These are phyloP conservation scores for Echinops telfairi DNA, from an alignment of 2,113 vertebrate genomes.

Conservation along the genomic window DNA sequence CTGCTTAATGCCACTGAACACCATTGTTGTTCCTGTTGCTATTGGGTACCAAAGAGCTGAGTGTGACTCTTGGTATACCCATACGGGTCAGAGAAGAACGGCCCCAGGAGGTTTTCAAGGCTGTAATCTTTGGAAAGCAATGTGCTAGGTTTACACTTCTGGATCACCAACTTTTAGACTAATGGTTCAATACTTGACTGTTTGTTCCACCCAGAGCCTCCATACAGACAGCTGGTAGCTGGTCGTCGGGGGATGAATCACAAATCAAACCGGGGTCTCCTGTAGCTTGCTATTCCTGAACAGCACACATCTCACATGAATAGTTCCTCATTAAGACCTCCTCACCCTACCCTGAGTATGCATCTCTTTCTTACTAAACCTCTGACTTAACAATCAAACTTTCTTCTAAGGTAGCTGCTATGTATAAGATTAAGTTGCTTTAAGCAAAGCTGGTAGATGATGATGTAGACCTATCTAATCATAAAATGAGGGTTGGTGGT, in stretches of 20 bases:
- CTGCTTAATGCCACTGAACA: too few species aligned
- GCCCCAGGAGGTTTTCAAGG: not conserved
- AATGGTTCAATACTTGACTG: not conserved
- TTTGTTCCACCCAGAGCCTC: too few species aligned
- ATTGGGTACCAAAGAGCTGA: too few species aligned
- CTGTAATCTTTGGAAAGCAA: not conserved
- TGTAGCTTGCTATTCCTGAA: not conserved
- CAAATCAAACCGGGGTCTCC: not conserved
- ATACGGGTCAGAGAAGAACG: not conserved
- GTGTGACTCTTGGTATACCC: not conserved
- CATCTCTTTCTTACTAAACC: not conserved
- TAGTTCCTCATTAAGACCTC: slow-evolving; percentile 4
- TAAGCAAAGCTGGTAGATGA: not conserved
- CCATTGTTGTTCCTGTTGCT: too few species aligned
- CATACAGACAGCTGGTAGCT: not conserved
- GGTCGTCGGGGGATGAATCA: not conserved
- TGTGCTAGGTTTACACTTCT: too few species aligned
- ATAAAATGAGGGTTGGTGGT: not conserved
- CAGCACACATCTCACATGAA: not conserved
- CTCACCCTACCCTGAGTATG: not conserved
- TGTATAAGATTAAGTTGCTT: not conserved
- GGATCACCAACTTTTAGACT: not conserved
- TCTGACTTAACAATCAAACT: too few species aligned
- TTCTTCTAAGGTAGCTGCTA: not conserved
- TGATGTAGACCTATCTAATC: slow-evolving; percentile 9